Base-by-base conservation (phyloP, 2,113 vertebrate species). In the Neolamprologus cancellatus region DNA sequence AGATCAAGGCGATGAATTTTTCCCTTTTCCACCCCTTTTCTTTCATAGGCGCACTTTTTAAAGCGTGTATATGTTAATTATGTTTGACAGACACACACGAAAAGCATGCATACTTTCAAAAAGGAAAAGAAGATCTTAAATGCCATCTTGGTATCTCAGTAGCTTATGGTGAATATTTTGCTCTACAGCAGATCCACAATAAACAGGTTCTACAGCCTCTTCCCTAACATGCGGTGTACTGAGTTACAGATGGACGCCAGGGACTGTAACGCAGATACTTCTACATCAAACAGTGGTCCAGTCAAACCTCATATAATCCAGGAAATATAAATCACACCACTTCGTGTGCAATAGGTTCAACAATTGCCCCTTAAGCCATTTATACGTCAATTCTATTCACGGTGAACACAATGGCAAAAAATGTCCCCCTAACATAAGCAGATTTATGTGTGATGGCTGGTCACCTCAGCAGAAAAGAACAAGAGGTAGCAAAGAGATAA, bases 171-270 rank as follows among this genome's bases (percentile, higher is more conserved):
- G 41, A 74, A 46, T 46, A 44, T 11, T 74, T 46, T 74, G 14
- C 23, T 74, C 69, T 46, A 46, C 23, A 28, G 23, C 39, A 46
- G 66, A 74, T 74, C 66, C 20, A 41, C 66, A 46, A 46, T 46
- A 74, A 74, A 46, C 8, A 18, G 5, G 41, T 28, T 17, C 69
- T 0, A 18, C 5, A 17, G 9, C 39, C 14, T 74, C 14, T 2
- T 74, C 14, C 23, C 14, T 11, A 74, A 46, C 5, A 28, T 0
- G 8, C 8, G 0, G 13, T 25, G 2, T 1, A 71, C 25, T 14
- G 8, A 28, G 9, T 46, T 46, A 18, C 4, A 74, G 8, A 46
- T 7, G 14, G 69, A 28, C 1, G 4, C 23, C 23, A 12, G 41
- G 39, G 39, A 46, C 69, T 28, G 39, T 44, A 46, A 74, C 2